Evolutionary conservation across 2,113 vertebrate species (phyloP).

Genomic region (Phylloscopus trochilus): DNA sequence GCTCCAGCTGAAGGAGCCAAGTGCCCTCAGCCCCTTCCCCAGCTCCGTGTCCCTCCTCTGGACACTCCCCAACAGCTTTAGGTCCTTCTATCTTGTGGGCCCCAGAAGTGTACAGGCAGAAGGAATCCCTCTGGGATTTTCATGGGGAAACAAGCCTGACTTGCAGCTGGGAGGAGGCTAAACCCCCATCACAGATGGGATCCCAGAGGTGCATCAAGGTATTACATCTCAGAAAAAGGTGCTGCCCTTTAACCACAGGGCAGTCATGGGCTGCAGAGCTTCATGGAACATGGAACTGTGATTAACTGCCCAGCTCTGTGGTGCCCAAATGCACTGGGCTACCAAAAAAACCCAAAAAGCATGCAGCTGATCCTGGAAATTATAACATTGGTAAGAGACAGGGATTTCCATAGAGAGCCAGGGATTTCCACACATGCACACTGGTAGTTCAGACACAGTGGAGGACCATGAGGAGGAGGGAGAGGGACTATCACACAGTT

Average conservation of each 20-base stretch:
- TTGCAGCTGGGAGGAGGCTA: not conserved
- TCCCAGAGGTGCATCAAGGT: not conserved
- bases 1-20: not conserved
- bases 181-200: not conserved
- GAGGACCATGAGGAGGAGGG: not conserved
- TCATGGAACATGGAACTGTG: rapidly evolving
- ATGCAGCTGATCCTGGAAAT: not conserved
- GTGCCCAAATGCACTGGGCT: not conserved
- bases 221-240: not conserved
- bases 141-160: not conserved
- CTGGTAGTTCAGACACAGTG: rapidly evolving
- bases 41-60: not conserved
- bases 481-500: not conserved
- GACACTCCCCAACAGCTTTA: not conserved
- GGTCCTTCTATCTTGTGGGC: not conserved
- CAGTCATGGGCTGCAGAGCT: not conserved
- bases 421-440: not conserved
- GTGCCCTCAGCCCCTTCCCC: not conserved
- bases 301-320: not conserved
- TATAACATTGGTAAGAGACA: not conserved
- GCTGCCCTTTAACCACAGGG: not conserved
- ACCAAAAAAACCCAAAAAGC: not conserved
- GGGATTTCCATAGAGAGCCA: not conserved
- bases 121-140: not conserved
- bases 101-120: not conserved